These are phyloP conservation scores for Eleutherodactylus coqui DNA, from an alignment of 2,797 vertebrate genomes.

Conservation along the genomic window DNA sequence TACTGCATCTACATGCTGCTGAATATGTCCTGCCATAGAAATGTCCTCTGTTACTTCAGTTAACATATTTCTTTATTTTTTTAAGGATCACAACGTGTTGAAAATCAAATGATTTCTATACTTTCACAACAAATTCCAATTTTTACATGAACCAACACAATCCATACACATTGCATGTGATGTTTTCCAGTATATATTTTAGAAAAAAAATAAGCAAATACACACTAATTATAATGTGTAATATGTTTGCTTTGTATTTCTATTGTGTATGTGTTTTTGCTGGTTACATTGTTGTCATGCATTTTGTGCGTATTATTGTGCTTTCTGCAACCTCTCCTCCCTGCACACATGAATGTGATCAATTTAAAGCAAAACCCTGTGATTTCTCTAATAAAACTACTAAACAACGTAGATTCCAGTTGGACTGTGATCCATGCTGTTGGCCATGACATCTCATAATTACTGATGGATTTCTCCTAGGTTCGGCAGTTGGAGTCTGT, in stretches of 20 bases:
- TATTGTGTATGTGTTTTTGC: conserved; percentile 6
- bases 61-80: neutral
- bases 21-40: neutral
- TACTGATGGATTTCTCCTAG: conserved; percentile 68
- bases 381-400: neutral
- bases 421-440: neutral
- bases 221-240: neutral
- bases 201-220: neutral
- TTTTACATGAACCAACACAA: neutral
- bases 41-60: neutral
- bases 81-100: neutral
- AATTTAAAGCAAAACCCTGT: neutral
- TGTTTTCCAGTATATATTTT: neutral
- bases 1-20: neutral
- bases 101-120: neutral
- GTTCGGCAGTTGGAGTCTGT: conserved; percentile 85
- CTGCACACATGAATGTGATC: neutral
- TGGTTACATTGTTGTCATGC: conserved; percentile 4
- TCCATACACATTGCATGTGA: conserved; percentile 6
- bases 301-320: conserved; percentile 31
- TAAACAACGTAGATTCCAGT: neutral
- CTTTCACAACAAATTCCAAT: neutral
- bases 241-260: conserved; percentile 13
- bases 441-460: neutral
- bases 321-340: neutral